A percentile compares a stretch with the other conserved stretches of the same genome.
Conservation (phyloP, 92 coral and sea anemone species). For the Diadumene lineata region DNA sequence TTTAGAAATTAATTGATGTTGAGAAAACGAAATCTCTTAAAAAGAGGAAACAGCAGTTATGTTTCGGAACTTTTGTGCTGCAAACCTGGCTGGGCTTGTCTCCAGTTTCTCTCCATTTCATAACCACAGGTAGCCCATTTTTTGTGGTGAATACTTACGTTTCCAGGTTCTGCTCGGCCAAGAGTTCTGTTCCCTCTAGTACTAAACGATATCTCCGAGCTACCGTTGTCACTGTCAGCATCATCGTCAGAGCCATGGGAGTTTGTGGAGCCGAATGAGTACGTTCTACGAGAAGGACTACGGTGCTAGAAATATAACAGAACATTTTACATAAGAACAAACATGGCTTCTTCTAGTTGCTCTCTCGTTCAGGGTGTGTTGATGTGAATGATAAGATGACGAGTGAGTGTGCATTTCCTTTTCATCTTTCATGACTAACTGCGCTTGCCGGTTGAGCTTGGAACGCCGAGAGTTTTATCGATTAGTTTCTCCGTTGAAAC, state of each 20-base stretch:
- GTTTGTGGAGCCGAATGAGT: constrained; percentile 84
- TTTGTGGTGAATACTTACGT: constrained; percentile 62
- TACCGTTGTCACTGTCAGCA: constrained; percentile 84
- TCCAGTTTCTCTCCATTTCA: background rate
- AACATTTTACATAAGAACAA: background rate
- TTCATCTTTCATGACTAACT: background rate
- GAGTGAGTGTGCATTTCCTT: background rate
- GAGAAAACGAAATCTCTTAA: background rate
- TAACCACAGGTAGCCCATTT: constrained; percentile 18
- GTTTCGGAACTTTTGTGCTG: too few species aligned
- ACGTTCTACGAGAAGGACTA: constrained; percentile 86
- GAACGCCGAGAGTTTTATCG: too few species aligned
- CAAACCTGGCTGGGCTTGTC: background rate
- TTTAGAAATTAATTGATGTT: background rate
- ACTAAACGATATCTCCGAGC: constrained; percentile 87
- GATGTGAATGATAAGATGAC: too few species aligned
- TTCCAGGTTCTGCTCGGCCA: constrained; percentile 61
- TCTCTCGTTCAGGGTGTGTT: background rate
- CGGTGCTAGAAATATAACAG: constrained; percentile 53
- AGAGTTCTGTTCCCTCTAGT: constrained; percentile 79
- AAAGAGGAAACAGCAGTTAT: background rate
- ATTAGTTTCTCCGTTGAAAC: too few species aligned
- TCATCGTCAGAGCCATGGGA: constrained; percentile 97
- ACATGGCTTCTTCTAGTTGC: background rate
- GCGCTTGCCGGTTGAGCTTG: too few species aligned